A percentile compares a stretch with the other conserved stretches of the same genome.
These are phyloP conservation scores for Puffinus mauretanicus DNA, from an alignment of 2,113 vertebrate species.

Conservation along the genomic window DNA sequence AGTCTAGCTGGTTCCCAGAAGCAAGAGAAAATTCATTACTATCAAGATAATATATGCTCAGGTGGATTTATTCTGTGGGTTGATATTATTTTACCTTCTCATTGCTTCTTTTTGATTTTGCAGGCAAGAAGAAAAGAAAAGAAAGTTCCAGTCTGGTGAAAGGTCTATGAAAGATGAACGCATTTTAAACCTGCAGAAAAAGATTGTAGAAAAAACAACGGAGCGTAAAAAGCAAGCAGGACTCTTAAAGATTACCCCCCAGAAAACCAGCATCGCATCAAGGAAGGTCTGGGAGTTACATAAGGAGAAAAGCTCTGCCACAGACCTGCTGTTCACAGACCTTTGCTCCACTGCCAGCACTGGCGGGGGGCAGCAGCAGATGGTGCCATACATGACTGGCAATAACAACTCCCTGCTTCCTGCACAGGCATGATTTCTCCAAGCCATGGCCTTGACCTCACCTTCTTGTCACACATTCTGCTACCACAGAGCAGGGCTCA, in stretches of 20 bases:
- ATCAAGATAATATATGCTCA: background rate
- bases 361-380: constrained; percentile 36
- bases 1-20: background rate
- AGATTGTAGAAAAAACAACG: constrained; percentile 72
- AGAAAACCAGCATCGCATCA: background rate
- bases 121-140: constrained; percentile 73
- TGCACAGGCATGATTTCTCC: background rate
- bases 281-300: constrained; percentile 37
- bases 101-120: constrained; percentile 4
- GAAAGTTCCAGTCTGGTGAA: constrained; percentile 40
- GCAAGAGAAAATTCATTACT: constrained; percentile 13
- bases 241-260: constrained; percentile 35
- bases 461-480: background rate
- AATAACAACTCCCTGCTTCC: background rate
- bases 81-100: background rate
- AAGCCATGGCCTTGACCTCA: background rate
- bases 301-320: constrained; percentile 51
- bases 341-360: constrained; percentile 27
- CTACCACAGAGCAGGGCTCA: background rate
- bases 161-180: constrained; percentile 63
- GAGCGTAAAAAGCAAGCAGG: constrained; percentile 70
- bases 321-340: constrained; percentile 9
- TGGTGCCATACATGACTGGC: constrained; percentile 12
- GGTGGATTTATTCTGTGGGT: background rate
- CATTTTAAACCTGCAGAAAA: constrained; percentile 73